These are phyloP conservation scores for Podocnemis expansa DNA, from an alignment of 2,113 vertebrate genomes.

Conservation along the genomic window DNA sequence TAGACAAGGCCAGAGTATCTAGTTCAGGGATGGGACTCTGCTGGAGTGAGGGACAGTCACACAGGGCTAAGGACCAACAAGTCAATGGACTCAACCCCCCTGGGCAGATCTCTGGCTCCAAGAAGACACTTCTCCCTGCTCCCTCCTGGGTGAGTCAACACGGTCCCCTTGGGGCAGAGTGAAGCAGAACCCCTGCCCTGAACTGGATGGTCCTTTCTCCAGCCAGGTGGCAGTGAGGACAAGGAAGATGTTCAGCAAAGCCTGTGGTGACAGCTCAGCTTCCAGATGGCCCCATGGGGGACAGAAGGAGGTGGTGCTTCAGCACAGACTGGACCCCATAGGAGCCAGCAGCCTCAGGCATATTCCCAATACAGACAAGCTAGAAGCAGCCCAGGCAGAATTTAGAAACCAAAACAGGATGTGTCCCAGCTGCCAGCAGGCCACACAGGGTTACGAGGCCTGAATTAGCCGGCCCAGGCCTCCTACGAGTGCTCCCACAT, in stretches of 20 bases:
- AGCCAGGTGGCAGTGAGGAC: not conserved
- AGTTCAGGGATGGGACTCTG: not conserved
- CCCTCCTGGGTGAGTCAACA: not conserved
- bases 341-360: not conserved
- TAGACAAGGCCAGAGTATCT: not conserved
- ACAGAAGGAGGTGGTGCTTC: not conserved
- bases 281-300: fast-evolving
- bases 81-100: not conserved
- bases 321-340: fast-evolving
- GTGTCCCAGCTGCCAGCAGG: slow-evolving; percentile 37
- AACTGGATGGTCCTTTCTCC: no score
- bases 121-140: not conserved
- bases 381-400: slow-evolving; percentile 13
- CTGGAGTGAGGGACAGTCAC: not conserved
- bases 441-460: slow-evolving; percentile 28
- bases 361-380: slow-evolving; percentile 1
- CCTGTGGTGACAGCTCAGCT: fast-evolving
- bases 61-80: not conserved
- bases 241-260: not conserved
- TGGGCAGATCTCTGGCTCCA: not conserved
- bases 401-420: slow-evolving; percentile 71
- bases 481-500: slow-evolving; percentile 63
- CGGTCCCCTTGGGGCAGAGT: not conserved
- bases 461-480: slow-evolving; percentile 41
- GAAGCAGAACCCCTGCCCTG: no score